A percentile compares a stretch with the other conserved stretches of the same genome.
phyloP scores from a whole-genome alignment of 1,140 invertebrate species.

The Penaeus chinensis region DNA sequence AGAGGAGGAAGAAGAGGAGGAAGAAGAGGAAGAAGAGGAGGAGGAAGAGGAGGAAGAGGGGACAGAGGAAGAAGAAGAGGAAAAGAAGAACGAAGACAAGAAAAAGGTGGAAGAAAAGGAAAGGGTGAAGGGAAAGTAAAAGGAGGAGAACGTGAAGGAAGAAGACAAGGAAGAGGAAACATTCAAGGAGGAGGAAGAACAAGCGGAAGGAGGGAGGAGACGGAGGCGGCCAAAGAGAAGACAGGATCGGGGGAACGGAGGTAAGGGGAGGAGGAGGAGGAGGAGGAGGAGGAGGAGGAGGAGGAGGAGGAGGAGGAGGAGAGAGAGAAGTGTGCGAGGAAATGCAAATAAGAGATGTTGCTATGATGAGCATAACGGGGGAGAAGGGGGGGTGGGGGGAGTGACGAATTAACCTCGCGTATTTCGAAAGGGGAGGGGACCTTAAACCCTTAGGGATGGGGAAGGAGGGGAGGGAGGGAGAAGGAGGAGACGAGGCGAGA shows the following conservation, averaged over 20 bases:
- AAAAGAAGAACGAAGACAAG: neutral
- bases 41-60: too few relatives aligned
- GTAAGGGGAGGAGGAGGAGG: neutral
- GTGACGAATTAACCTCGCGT: neutral
- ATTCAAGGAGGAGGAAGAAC: neutral
- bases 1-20: neutral
- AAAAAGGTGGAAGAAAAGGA: neutral
- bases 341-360: neutral
- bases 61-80: neutral
- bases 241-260: neutral
- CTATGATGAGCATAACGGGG: neutral
- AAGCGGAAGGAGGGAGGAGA: neutral
- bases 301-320: neutral
- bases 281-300: neutral
- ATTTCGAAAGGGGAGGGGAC: neutral
- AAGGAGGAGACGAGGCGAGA: neutral
- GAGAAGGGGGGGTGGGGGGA: neutral
- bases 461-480: neutral
- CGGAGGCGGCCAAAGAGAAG: neutral
- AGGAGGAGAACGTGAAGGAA: neutral
- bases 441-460: neutral
- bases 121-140: neutral
- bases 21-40: too few relatives aligned
- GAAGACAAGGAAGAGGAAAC: neutral
- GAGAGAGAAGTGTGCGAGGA: neutral